Conservation (phyloP, 1,140 invertebrate species). For the Drosophila bipectinata region DNA sequence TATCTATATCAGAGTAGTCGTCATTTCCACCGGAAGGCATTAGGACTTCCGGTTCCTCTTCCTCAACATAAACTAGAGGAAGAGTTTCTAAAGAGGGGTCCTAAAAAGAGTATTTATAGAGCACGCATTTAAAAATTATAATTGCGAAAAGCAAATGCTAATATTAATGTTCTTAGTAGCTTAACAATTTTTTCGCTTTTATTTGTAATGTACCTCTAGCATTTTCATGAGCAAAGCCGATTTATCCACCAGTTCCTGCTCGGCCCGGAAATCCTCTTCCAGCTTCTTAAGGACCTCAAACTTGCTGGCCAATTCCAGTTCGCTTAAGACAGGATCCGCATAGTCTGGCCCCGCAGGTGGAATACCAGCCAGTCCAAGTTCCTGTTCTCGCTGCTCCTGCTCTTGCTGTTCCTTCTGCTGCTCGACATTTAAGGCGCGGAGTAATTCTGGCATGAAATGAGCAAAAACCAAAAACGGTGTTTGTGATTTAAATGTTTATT, state of each 20-base stretch:
- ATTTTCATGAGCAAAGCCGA: conserved; percentile 83
- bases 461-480: conserved; percentile 43
- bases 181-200: not conserved
- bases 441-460: conserved; percentile 64
- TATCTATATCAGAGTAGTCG: conserved; percentile 63
- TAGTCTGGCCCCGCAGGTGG: conserved; percentile 53
- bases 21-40: conserved; percentile 22
- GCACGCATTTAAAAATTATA: not conserved
- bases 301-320: conserved; percentile 72
- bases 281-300: conserved; percentile 75
- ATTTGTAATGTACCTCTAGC: conserved; percentile 64
- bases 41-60: conserved; percentile 46
- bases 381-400: conserved; percentile 26
- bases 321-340: conserved; percentile 66
- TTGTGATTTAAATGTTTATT: conserved; percentile 56
- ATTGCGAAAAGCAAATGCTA: not conserved
- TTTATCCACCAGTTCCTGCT: conserved; percentile 83
- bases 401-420: conserved; percentile 20
- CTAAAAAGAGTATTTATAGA: conserved; percentile 18
- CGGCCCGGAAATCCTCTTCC: conserved; percentile 75
- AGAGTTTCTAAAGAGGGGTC: conserved; percentile 77
- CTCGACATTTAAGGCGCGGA: conserved; percentile 67
- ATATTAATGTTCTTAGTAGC: not conserved
- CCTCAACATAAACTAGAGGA: conserved; percentile 84
- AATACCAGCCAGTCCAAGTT: conserved; percentile 15